Evolutionary conservation across 1,140 invertebrate species (phyloP), one percentile per base, ranked within the genome.

Genomic region (Megalopta genalis): DNA sequence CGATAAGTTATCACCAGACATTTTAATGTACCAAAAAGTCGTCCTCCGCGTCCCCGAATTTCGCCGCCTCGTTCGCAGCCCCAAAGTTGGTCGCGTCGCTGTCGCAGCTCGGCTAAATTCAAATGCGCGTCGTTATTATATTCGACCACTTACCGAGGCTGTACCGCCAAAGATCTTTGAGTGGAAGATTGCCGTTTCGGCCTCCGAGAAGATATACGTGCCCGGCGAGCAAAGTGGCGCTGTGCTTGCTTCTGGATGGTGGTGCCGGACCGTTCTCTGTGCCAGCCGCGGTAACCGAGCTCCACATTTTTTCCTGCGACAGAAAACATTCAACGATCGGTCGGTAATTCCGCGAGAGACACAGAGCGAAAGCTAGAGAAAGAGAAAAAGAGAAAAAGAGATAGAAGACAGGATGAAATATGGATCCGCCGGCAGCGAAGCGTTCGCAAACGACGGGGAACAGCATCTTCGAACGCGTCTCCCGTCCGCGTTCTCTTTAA

Each of bases 121-220:
- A 21, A 52, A 7, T 52, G 4, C 4, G 14, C 49, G 49, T 4
- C 16, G 49, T 52, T 21, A 52, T 46, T 46, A 46, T 46, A 46
- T 52, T 52, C 16, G 49, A 52, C 16, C 71, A 93, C 95, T 95
- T 87, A 97, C 97, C 95, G 23, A 97, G 93, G 86, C 96, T 95
- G 88, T 97, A 97, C 86, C 95, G 94, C 97, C 97, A 98, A 76
- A 98, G 95, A 93, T 98, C 97, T 90, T 96, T 96, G 65, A 97
- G 94, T 1, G 97, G 96, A 69, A 97, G 91, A 90, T 96, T 96
- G 42, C 96, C 96, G 91, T 97, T 97, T 49, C 97, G 93, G 10
- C 97, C 97, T 3, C 97, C 97, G 65, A 97, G 93, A 57, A 98
- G 93, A 90, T 97, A 98, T 70, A 98, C 94, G 91, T 95, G 93